Base-by-base conservation (phyloP, 2,888 invertebrate genomes). In the Vannuccia rotundouncinata region DNA sequence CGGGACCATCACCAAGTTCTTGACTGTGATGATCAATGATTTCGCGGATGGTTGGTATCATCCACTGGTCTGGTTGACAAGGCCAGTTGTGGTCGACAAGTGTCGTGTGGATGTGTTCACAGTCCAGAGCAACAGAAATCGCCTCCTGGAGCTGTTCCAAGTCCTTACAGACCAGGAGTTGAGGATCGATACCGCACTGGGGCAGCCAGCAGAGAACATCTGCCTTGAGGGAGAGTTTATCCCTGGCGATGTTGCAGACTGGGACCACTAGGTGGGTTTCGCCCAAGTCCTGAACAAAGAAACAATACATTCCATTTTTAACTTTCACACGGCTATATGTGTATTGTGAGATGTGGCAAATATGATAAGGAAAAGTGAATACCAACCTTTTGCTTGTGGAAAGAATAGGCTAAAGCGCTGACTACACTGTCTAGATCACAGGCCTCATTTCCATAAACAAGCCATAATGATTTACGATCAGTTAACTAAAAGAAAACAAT, bases 1-100 rank as follows among this genome's bases (percentile, higher is more conserved):
- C 10, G 17, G 66, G 17, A 13, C 22, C 13, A 5, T 5, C 66
- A 5, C 25, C 25, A 2, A 66, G 66, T 66, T 66, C 25, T n/a
- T n/a, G n/a, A n/a, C n/a, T n/a, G 22, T 66, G 66, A 22, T 66
- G 66, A 22, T 66, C 66, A 22, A 66, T 22, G 2, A 66, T 22
- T 27, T 66, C 66, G 22, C 5, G 2, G 22, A 66, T 22, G 25
- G 25, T 22, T 17, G 66, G 66, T 2, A 66, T 2, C 66, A 66
- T 5, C 66, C 66, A 66, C 22, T 5, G 22, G 10, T 5, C 22
- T 27, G 13, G 22, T 2, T 13, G 2, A 13, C 22, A 2, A 2
- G 66, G 66, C 66, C 66, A 66, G 25, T 66, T 66, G 66, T 66
- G 66, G 66, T 66, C 66, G 22, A 66, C 66, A 13, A 66, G 22